Base-by-base conservation (phyloP, 2,113 vertebrate species). In the Siniperca knerii region DNA sequence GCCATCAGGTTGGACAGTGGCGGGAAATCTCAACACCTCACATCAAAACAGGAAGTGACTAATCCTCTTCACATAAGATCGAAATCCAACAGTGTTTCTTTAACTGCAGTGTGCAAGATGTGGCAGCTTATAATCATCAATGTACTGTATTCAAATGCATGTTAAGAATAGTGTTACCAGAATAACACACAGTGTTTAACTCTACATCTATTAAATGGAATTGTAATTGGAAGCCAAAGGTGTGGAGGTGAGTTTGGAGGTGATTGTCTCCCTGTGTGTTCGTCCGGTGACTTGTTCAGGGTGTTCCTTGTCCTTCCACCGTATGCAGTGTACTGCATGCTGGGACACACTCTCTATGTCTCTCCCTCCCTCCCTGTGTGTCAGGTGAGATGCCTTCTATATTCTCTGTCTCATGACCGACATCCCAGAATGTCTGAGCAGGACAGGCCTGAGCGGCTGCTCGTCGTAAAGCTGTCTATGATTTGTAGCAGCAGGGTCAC, bases 401-500 rank as follows among this genome's bases (percentile, higher is more conserved):
- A 52, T 80, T 66, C 11, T 57, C 35, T 50, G 82, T 75, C 79
- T 83, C 54, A 82, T 83, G 73, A 79, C 35, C 21, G 1, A 57
- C 48, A 40, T 78, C 66, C 10, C 8, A 79, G 70, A 79, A 78
- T 16, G 23, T 37, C 37, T 46, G 46, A 42, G 64, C 16, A 8
- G 52, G 62, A 66, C 50, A 33, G 57, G 35, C n/a, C 72, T 48
- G 25, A 58, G 75, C 13, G 54, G 54, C 81, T 46, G 84, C 57
- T 82, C 1, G 0, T 81, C 75, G 4, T 85, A 82, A 90, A 85
- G 69, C 55, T 83, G 82, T 67, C 83, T 42, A 48, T 80, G 73
- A 88, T 74, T 77, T 70, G 69, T 71, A 57, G 33, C 64, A 9
- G 37, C 9, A 25, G 12, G n/a, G 3, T 74, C 79, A 60, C 2